Percentiles rank a stretch among this genome's conserved stretches.
These are phyloP conservation scores for Halocaridina rubra DNA, from an alignment of 2,888 invertebrate species.

Conservation along the genomic window DNA sequence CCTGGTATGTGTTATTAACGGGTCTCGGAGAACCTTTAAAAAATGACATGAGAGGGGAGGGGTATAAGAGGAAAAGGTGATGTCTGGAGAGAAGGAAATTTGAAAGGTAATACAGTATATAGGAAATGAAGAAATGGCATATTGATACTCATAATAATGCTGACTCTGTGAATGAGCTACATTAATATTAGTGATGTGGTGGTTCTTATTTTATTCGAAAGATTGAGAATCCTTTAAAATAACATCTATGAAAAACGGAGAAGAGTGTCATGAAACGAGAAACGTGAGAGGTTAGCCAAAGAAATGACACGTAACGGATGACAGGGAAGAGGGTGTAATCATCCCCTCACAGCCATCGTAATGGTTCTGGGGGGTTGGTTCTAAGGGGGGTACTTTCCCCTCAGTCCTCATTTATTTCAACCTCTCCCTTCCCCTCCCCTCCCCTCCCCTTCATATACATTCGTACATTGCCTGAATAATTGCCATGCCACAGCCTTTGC, in stretches of 20 bases:
- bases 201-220: no score
- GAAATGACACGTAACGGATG: not conserved
- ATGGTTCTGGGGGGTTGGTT: not conserved
- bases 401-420: not conserved
- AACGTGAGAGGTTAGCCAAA: not conserved
- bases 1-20: not conserved
- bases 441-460: not conserved
- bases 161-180: no score
- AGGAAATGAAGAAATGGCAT: not conserved
- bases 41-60: not conserved
- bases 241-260: not conserved
- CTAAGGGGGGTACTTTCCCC: no score
- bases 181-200: no score
- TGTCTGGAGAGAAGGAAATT: not conserved
- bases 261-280: not conserved
- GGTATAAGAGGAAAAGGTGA: not conserved
- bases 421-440: not conserved
- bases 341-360: not conserved
- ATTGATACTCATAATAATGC: not conserved
- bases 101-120: not conserved
- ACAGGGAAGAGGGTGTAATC: not conserved
- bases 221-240: not conserved
- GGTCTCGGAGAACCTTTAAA: no score
- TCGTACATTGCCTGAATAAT: not conserved
- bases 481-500: not conserved